Evolutionary conservation across 2,113 vertebrate genomes (phyloP), one percentile per base, ranked within the genome.

Genomic region (Gymnobelideus leadbeateri): DNA sequence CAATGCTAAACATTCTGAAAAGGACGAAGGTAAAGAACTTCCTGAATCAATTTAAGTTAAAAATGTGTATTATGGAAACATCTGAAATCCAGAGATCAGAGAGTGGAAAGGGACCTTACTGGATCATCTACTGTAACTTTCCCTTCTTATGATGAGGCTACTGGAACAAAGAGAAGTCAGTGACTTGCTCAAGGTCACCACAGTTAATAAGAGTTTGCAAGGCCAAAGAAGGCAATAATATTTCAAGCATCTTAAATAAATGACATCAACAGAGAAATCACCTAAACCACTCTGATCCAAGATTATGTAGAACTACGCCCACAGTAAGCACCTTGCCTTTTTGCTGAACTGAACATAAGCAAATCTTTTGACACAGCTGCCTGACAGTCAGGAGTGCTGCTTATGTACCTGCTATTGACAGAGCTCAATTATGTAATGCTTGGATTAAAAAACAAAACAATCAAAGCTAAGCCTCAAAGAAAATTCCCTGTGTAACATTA

Each of bases 381-480:
- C 92, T 95, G 28, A 91, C 43, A 89, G 84, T 97, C 92, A 93
- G 84, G 23, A 95, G 92, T 55, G 53, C n/a, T 93, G 47, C 47
- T 53, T 90, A 94, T 6, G 2, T 49, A 89, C 3, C 84, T 94
- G 25, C 53, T 94, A 52, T 8, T 54, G 25, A 93, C 84, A 95
- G 57, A 95, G 31, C 91, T 95, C 57, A 84, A 6, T 89, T 57
- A 28, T 26, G 26, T 89, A 92, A 93, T 50, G 93, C 52, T 95
- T 90, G 92, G n/a, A 96, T 95, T 84, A 90, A 95, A 43, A 84
- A 61, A 3, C 89, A 84, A 92, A 96, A 96, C 95, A 61, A 7
- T 37, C 77, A 96, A 47, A 24, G 92, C 31, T 53, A n/a, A 95
- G 55, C 31, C 51, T 92, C 68, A 68, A 95, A 96, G 47, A 47